These are phyloP conservation scores for Heliconius nattereri DNA, from an alignment of 1,140 invertebrate genomes.

Conservation along the genomic window DNA sequence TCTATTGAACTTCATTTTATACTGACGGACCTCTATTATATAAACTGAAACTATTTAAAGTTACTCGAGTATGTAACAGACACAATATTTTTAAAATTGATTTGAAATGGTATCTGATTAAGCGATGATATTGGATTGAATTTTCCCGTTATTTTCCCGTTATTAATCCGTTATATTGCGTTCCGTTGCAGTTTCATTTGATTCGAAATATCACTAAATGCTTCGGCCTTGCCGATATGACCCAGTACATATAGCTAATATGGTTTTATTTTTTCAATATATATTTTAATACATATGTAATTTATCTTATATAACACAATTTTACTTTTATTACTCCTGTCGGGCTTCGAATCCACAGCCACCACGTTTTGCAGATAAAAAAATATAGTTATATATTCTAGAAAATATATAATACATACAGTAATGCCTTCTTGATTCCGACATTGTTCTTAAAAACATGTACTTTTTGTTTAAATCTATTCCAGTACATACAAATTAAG, in stretches of 20 bases:
- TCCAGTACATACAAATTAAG: too few species aligned
- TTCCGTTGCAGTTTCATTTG: conserved; percentile 23
- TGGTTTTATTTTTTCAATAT: not conserved
- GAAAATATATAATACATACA: too few species aligned
- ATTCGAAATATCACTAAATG: conserved; percentile 26
- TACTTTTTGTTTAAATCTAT: too few species aligned
- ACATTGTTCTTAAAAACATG: not conserved
- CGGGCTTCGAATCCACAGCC: too few species aligned
- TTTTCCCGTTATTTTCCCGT: conserved; percentile 36
- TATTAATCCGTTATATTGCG: conserved; percentile 35
- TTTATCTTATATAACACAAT: too few species aligned
- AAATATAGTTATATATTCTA: too few species aligned
- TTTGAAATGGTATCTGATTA: conserved; percentile 34
- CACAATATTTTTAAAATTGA: conserved; percentile 12
- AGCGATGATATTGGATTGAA: conserved; percentile 36
- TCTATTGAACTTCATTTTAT: too few species aligned
- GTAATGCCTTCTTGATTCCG: not conserved
- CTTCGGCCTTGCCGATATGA: not conserved
- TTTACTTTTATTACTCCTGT: too few species aligned
- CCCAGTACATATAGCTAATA: not conserved
- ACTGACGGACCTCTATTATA: not conserved
- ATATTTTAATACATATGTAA: not conserved
- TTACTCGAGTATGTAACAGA: not conserved
- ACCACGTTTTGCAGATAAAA: too few species aligned
- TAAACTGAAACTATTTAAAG: not conserved